A percentile compares a stretch with the other conserved stretches of the same genome.
These are phyloP conservation scores for Desmophyllum pertusum DNA, from an alignment of 92 coral and sea anemone species.

Conservation along the genomic window DNA sequence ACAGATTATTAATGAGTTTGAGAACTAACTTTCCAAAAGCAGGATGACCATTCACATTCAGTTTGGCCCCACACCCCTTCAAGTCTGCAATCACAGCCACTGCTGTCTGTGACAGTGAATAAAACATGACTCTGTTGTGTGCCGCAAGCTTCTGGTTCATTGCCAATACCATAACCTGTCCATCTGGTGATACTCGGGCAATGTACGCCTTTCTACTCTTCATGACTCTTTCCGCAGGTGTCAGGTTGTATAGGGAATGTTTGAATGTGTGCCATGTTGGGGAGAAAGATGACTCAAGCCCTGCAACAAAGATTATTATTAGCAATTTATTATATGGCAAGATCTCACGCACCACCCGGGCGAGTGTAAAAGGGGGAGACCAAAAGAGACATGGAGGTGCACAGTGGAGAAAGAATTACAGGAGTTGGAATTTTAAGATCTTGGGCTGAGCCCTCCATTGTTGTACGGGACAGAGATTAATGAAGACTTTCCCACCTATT, in stretches of 20 bases:
- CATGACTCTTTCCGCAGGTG: slow-evolving; percentile 78
- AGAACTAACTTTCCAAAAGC: slow-evolving; percentile 77
- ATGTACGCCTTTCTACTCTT: slow-evolving; percentile 84
- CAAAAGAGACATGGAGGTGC: no score
- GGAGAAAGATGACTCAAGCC: slow-evolving; percentile 58
- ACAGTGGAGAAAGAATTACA: no score
- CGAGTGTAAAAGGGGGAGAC: no score
- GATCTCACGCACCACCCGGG: no score
- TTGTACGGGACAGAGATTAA: no score
- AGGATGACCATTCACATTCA: slow-evolving; percentile 31
- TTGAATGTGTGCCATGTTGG: slow-evolving; percentile 83
- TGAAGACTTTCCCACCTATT: no score
- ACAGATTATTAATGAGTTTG: no score
- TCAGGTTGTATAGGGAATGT: slow-evolving; percentile 75
- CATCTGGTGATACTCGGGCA: slow-evolving; percentile 82
- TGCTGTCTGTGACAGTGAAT: slow-evolving; percentile 70
- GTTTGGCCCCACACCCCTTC: slow-evolving; percentile 86
- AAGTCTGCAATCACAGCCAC: slow-evolving; percentile 85
- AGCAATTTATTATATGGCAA: no score
- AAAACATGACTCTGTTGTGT: slow-evolving; percentile 87
- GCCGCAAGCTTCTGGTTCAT: slow-evolving; percentile 90
- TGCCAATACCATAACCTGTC: slow-evolving; percentile 89
- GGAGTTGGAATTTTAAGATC: no score
- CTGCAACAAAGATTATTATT: slow-evolving; percentile 9
- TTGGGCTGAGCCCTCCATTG: no score